Evolutionary conservation across 2,888 invertebrate species (phyloP).

Genomic region (Lithosia quadra): DNA sequence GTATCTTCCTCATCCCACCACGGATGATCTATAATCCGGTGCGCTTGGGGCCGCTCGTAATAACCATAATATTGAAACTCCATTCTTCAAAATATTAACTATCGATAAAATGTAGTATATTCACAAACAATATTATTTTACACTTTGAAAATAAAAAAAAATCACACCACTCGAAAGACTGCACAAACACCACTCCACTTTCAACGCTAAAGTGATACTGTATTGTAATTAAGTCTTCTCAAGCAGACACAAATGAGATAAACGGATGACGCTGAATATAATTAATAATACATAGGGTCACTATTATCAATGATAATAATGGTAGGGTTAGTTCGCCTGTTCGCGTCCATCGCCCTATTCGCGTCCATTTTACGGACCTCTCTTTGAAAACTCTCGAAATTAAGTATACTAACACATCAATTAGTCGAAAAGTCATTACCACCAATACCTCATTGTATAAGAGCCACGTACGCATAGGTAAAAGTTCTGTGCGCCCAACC

Average conservation of each 20-base stretch:
- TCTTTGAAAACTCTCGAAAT: no score
- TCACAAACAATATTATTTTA: constrained; percentile 44
- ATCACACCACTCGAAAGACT: constrained; percentile 42
- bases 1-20: constrained; percentile 84
- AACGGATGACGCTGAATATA: constrained; percentile 67
- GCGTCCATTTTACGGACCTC: no score
- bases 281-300: constrained; percentile 64
- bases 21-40: constrained; percentile 73
- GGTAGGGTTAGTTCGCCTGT: no score
- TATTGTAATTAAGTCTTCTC: constrained; percentile 70
- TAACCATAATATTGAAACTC: constrained; percentile 82
- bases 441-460: no score
- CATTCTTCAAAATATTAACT: constrained; percentile 60
- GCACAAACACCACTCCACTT: constrained; percentile 68
- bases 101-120: constrained; percentile 35
- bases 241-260: constrained; percentile 76
- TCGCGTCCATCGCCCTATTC: no score
- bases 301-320: constrained; percentile 59
- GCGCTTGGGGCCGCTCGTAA: constrained; percentile 68
- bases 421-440: no score
- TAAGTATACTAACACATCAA: no score
- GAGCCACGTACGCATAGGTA: no score
- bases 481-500: no score
- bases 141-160: not conserved
- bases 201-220: constrained; percentile 74